Conservation (phyloP, 2,888 invertebrate species). For the Agrotis ipsilon region DNA sequence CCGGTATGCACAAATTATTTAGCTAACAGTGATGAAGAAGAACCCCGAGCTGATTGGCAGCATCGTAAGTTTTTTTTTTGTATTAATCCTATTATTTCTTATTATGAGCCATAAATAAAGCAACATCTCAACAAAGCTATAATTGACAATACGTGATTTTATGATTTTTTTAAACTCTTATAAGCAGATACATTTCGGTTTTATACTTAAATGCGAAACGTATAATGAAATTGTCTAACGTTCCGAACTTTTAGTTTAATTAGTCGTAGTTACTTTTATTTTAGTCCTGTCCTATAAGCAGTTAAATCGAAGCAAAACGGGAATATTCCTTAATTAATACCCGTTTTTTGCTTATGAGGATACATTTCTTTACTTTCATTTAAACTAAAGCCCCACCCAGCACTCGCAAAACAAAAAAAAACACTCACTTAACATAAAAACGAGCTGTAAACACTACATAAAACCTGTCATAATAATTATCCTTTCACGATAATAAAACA, state of each 20-base stretch:
- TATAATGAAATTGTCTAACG: no score
- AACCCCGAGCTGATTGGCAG: conserved; percentile 95
- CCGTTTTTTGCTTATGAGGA: background rate
- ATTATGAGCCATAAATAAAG: no score
- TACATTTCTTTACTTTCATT: background rate
- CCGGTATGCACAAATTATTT: conserved; percentile 96
- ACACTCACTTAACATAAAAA: conserved; percentile 36
- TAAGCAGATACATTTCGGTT: no score
- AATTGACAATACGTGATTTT: no score
- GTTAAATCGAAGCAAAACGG: background rate
- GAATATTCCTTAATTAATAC: background rate
- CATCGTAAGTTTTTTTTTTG: conserved; percentile 94
- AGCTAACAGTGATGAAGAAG: conserved; percentile 93
- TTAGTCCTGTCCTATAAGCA: background rate
- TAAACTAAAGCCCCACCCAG: background rate
- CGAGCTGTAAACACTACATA: conserved; percentile 32
- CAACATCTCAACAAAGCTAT: background rate
- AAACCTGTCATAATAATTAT: conserved; percentile 50
- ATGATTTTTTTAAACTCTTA: no score
- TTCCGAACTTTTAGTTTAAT: no score
- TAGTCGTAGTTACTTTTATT: no score
- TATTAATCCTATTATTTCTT: no score
- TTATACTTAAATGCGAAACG: no score
- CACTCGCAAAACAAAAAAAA: conserved; percentile 11
- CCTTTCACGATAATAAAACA: conserved; percentile 48